Percentiles rank a stretch among this genome's conserved stretches.
phyloP scores from a whole-genome alignment of 2,888 invertebrate species.

The Polydrusus pterygomalis region DNA sequence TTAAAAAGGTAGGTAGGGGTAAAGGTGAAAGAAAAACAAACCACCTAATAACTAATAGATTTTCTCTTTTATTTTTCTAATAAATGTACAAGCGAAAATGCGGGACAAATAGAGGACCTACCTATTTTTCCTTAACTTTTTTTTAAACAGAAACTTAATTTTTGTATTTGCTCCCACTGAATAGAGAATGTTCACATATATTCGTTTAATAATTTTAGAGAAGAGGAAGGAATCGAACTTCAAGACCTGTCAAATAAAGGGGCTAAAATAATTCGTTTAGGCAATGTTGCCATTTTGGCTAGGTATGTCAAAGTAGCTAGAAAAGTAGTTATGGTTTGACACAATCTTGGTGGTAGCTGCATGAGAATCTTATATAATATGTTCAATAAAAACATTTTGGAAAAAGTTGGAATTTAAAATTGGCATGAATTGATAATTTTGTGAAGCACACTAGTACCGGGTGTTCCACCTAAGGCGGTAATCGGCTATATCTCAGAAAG shows the following conservation, averaged over 20 bases:
- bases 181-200: background rate
- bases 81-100: too few species aligned
- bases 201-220: conserved; percentile 71
- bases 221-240: conserved; percentile 89
- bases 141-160: background rate
- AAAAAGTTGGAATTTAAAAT: too few species aligned
- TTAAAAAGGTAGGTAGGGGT: conserved; percentile 70
- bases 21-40: too few species aligned
- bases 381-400: background rate
- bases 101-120: too few species aligned
- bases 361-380: background rate
- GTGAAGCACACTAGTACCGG: too few species aligned
- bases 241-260: conserved; percentile 77
- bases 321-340: conserved; percentile 8
- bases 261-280: conserved; percentile 46
- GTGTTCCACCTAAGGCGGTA: too few species aligned
- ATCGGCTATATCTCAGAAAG: too few species aligned
- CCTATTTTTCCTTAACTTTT: too few species aligned
- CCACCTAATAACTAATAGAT: too few species aligned
- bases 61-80: too few species aligned
- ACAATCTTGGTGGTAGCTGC: conserved; percentile 16
- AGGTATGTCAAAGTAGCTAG: conserved; percentile 42
- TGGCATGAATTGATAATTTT: too few species aligned
- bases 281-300: conserved; percentile 47
- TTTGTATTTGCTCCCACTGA: too few species aligned